Evolutionary conservation across 1,140 invertebrate genomes (phyloP), one percentile per base, ranked within the genome.

Genomic region (Mylabris phalerata): DNA sequence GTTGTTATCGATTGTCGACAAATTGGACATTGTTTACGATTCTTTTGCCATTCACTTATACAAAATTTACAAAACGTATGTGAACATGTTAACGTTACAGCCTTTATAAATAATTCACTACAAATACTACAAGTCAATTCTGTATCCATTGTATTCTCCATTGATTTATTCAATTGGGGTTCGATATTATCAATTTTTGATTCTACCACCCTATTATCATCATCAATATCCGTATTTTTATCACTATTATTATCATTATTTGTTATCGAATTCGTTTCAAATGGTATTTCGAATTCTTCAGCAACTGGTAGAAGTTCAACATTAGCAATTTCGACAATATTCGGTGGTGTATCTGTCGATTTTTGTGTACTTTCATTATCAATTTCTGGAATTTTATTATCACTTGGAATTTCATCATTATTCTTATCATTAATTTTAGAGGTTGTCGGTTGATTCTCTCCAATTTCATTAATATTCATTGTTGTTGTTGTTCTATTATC

Each of bases 91-190:
- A 92, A 71, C 0, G 84, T 85, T 9, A 81, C 84, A 0, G 89
- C 84, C 39, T 75, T 76, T 0, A 91, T 76, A 72, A 90, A 88
- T 1, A 91, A 72, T 75, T 92, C 89, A 48, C 82, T 84, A 68
- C 89, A 93, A 58, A 93, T 86, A 51, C 81, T 82, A 68, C 89
- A 93, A 52, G 85, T 83, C 11, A 92, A 72, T 68, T 92, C 88
- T 51, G 80, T 83, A 61, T 90, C 87, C 77, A 90, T 80, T n/a
- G 86, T 77, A 54, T 82, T 73, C 24, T 74, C 78, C 10, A n/a
- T 45, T 45, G 19, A 25, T 45, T 26, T 38, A 88, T 79, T 64
- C 24, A 10, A 9, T 41, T 48, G 26, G 9, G 9, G 45, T 11
- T n/a, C 6, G 40, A 13, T 7, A 38, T 48, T 43, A 5, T 5